Conservation (phyloP, 1,140 invertebrate genomes). For the Drosophila neocordata region DNA sequence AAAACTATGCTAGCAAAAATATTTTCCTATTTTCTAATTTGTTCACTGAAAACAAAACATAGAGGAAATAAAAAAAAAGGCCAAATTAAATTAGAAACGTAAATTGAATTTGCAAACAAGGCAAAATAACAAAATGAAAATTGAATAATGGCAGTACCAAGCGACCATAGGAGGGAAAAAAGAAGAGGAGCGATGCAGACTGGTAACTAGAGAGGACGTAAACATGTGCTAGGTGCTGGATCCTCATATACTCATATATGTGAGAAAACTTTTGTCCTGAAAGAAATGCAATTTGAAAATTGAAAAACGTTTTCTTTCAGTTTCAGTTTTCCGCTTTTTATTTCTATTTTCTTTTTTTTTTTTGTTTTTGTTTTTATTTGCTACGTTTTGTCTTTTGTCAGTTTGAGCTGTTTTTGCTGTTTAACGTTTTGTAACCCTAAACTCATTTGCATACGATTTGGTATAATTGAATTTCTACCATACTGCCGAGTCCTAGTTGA, state of each 20-base stretch:
- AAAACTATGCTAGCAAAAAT: conserved; percentile 72
- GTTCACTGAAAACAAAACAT: conserved; percentile 12
- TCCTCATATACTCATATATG: conserved; percentile 4
- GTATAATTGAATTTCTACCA: conserved; percentile 68
- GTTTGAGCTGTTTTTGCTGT: conserved; percentile 40
- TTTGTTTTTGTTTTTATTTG: too few relatives aligned
- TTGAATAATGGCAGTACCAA: conserved; percentile 62
- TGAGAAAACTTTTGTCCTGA: background rate
- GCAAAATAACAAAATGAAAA: conserved; percentile 63
- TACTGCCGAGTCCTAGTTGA: conserved; percentile 8
- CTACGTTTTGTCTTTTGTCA: conserved; percentile 2
- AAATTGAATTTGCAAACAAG: conserved; percentile 72
- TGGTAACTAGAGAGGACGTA: background rate
- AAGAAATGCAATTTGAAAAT: conserved; percentile 72
- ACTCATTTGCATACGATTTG: conserved; percentile 76
- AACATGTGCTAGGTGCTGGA: conserved; percentile 23
- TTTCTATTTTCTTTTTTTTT: too few relatives aligned
- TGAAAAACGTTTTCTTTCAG: conserved; percentile 53
- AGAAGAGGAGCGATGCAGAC: background rate
- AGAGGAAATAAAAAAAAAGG: background rate
- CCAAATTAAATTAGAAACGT: conserved; percentile 71
- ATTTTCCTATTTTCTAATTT: conserved; percentile 70
- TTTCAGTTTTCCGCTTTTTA: conserved; percentile 4
- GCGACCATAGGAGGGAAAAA: background rate
- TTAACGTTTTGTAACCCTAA: conserved; percentile 55